These are phyloP conservation scores for Camponotus floridanus DNA, from an alignment of 1,140 invertebrate genomes.

Conservation along the genomic window DNA sequence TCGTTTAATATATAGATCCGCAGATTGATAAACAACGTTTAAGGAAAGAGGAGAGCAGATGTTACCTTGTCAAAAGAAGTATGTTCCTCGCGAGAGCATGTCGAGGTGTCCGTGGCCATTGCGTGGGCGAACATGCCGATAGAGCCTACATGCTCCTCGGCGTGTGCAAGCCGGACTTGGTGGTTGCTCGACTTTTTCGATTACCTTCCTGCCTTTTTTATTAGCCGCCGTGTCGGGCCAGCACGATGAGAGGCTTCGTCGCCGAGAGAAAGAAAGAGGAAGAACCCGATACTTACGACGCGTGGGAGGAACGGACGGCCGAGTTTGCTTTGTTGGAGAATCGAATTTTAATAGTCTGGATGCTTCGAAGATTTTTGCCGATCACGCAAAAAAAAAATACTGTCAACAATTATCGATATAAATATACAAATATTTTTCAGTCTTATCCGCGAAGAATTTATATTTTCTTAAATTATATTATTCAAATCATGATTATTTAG, in stretches of 20 bases:
- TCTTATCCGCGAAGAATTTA: background rate
- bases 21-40: conserved; percentile 17
- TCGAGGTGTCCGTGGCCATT: conserved; percentile 65
- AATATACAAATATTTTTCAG: too few species aligned
- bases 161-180: conserved; percentile 68
- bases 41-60: conserved; percentile 41
- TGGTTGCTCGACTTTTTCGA: conserved; percentile 76
- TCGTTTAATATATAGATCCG: background rate
- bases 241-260: conserved; percentile 9
- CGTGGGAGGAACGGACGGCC: conserved; percentile 71
- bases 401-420: too few species aligned
- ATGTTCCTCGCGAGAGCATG: conserved; percentile 58
- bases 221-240: conserved; percentile 21
- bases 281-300: conserved; percentile 28
- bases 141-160: conserved; percentile 76
- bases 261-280: background rate
- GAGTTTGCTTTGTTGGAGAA: conserved; percentile 42
- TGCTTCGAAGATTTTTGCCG: conserved; percentile 6
- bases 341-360: conserved; percentile 71
- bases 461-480: background rate
- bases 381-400: background rate
- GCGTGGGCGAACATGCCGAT: conserved; percentile 73
- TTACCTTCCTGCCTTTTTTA: conserved; percentile 63
- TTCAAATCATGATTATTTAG: background rate
- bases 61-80: conserved; percentile 55